Percentiles rank a stretch among this genome's conserved stretches.
Evolutionary conservation across 2,113 vertebrate species (phyloP).

Genomic region (Meleagris gallopavo): DNA sequence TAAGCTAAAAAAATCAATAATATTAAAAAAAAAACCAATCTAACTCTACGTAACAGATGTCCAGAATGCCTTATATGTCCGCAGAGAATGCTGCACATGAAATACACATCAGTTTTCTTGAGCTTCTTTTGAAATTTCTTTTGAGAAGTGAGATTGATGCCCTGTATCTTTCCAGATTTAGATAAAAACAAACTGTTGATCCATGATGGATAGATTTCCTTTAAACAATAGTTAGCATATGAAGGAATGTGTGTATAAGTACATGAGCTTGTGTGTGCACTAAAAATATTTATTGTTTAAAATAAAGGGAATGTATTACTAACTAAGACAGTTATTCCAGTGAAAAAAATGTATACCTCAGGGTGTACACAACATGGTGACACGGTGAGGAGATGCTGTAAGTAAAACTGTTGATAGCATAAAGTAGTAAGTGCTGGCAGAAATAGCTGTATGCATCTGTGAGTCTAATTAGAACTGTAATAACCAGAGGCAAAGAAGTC

Average conservation of each 20-base stretch:
- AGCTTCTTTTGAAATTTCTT: neutral
- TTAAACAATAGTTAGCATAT: neutral
- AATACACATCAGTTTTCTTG: neutral
- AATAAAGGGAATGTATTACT: neutral
- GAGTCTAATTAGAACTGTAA: neutral
- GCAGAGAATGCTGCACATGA: neutral
- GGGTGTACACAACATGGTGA: neutral
- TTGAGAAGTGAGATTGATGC: neutral
- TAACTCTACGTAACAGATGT: neutral
- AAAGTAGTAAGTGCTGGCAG: neutral
- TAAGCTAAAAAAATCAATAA: neutral
- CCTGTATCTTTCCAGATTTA: neutral
- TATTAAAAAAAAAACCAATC: neutral
- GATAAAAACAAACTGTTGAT: neutral
- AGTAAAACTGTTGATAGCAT: neutral
- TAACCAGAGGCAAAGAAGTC: neutral
- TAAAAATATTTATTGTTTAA: neutral
- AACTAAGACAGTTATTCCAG: neutral
- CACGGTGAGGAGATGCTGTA: neutral
- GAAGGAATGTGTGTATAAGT: accelerated
- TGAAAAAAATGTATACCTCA: neutral
- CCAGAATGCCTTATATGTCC: neutral
- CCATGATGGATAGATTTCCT: neutral
- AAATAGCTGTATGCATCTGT: neutral
- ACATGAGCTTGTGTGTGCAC: neutral